phyloP scores from a whole-genome alignment of 2,113 vertebrate genomes.

The Apus apus region DNA sequence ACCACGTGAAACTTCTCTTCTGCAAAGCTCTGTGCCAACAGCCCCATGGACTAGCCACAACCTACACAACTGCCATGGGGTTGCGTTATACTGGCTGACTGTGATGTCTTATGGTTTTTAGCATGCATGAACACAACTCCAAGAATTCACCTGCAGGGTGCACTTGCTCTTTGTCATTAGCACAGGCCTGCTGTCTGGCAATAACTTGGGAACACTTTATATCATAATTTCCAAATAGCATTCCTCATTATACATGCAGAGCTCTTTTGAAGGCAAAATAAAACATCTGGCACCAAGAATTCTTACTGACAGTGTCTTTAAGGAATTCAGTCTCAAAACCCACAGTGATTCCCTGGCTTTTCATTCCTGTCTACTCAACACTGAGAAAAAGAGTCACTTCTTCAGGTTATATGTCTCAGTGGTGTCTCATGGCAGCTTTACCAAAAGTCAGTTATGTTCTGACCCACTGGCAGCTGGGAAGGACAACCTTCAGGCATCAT shows the following conservation, averaged over 20 bases:
- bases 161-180: conserved; percentile 24
- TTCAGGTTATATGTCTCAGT: background rate
- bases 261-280: background rate
- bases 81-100: background rate
- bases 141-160: conserved; percentile 19
- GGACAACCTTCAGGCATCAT: background rate
- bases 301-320: background rate
- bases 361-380: background rate
- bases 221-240: conserved; percentile 10
- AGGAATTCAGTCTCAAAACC: background rate
- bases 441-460: background rate
- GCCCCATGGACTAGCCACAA: background rate
- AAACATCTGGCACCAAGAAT: background rate
- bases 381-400: background rate
- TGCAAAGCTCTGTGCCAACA: background rate
- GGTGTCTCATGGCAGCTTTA: background rate
- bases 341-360: background rate
- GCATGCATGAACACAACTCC: conserved; percentile 19
- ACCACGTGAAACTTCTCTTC: background rate
- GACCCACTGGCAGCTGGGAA: background rate
- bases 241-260: background rate
- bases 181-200: conserved; percentile 25
- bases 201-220: background rate
- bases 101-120: background rate
- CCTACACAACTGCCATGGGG: background rate